These are phyloP conservation scores for Cephalopholis sonnerati DNA, from an alignment of 2,113 vertebrate species.

Conservation along the genomic window DNA sequence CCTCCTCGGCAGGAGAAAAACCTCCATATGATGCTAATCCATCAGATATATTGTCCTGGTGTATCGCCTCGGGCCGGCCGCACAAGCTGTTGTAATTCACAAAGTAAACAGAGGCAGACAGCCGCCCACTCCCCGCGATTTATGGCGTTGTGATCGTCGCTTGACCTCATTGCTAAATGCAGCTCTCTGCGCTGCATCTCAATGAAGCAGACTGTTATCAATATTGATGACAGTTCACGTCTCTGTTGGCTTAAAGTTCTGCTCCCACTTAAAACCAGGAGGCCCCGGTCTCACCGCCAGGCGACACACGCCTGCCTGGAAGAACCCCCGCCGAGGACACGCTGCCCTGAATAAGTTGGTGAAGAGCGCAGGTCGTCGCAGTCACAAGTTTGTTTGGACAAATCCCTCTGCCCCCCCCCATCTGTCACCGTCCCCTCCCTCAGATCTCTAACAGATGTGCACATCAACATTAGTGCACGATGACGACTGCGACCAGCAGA, in stretches of 20 bases:
- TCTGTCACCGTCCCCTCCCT: slow-evolving; percentile 55
- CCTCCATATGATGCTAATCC: slow-evolving; percentile 39
- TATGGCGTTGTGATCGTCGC: slow-evolving; percentile 69
- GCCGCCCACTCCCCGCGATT: slow-evolving; percentile 60
- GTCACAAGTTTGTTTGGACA: slow-evolving; percentile 40
- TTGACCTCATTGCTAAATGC: slow-evolving; percentile 76
- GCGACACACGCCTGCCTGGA: neutral
- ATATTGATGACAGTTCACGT: slow-evolving; percentile 72
- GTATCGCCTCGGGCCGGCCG: slow-evolving; percentile 37
- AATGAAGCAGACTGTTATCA: slow-evolving; percentile 70
- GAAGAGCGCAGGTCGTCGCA: slow-evolving; percentile 33
- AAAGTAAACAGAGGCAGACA: slow-evolving; percentile 70
- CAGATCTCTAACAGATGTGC: slow-evolving; percentile 59
- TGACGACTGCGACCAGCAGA: slow-evolving; percentile 35
- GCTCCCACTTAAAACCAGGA: slow-evolving; percentile 59
- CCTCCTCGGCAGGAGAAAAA: slow-evolving; percentile 12
- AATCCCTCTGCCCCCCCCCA: slow-evolving; percentile 53
- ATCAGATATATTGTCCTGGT: slow-evolving; percentile 57
- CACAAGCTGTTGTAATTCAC: slow-evolving; percentile 70
- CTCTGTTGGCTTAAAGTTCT: slow-evolving; percentile 69
- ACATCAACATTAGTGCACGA: slow-evolving; percentile 65
- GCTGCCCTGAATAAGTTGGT: slow-evolving; percentile 46
- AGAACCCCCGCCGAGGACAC: slow-evolving; percentile 41
- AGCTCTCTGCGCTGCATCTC: slow-evolving; percentile 60
- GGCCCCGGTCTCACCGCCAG: slow-evolving; percentile 39